Base-by-base conservation (phyloP, 2,113 vertebrate species). In the Campylorhamphus procurvoides region DNA sequence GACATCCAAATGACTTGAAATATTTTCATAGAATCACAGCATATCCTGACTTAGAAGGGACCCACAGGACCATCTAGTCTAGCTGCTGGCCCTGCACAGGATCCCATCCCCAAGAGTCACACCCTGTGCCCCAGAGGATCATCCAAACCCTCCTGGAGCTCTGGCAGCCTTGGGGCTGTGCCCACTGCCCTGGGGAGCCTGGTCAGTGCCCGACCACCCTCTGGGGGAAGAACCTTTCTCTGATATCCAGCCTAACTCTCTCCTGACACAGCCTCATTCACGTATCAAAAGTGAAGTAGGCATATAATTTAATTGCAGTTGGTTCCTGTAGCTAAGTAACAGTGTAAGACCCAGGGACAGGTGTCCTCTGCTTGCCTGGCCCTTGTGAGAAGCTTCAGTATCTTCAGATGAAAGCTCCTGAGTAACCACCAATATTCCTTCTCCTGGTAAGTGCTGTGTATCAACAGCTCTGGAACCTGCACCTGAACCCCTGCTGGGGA, bases 101-200 rank as follows among this genome's bases (percentile, higher is more conserved):
- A 40, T 15, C 42, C 17, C 1, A 52, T 27, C 31, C 11, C 35
- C 49, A 72, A 7, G 3, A 88, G 10, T 0, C 49, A 35, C 66
- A 18, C 3, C 5, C 35, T 56, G 75, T 1, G 35, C 40, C 75
- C 47, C 13, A 37, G 3, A 74, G 59, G 0, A 1, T 2, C 55
- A 19, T 8, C 49, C 46, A 10, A 53, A 3, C 0, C 0, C 18
- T 71, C 42, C 75, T 64, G 67, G 15, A 80, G 67, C 58, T 80
- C 40, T 72, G 66, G 74, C 49, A 66, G 59, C 59, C 69, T 64
- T 8, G 2, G 58, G n/a, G 47, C 74, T 0, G 5, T 25, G 75
- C 6, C 49, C 66, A 56, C 71, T 79, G 35, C 25, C 49, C 42
- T 64, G 66, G n/a, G 29, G 4, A 72, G 49, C n/a, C 75, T 79